Conservation (phyloP, 1,140 invertebrate genomes). For the Linepithema humile region DNA sequence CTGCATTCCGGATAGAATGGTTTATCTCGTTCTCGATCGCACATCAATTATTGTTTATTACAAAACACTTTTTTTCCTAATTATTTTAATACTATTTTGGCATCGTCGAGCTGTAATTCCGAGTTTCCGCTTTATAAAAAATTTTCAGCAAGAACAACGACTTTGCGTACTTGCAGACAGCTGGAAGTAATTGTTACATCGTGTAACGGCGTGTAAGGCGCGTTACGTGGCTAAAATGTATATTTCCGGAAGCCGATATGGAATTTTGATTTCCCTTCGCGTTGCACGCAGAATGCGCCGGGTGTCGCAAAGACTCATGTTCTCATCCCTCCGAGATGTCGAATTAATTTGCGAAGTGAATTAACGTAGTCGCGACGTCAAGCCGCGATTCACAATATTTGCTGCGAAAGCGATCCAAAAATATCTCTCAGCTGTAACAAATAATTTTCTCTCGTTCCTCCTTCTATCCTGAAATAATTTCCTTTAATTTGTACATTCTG, state of each 20-base stretch:
- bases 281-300: neutral
- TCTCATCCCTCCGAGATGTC: neutral
- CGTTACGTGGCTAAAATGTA: slow-evolving; percentile 28
- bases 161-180: slow-evolving; percentile 31
- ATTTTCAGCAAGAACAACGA: slow-evolving; percentile 61
- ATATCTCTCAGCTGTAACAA: neutral
- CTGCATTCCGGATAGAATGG: slow-evolving; percentile 17
- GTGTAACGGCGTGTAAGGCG: slow-evolving; percentile 8
- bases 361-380: neutral
- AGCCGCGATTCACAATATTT: neutral
- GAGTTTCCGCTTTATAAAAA: slow-evolving; percentile 69
- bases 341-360: neutral
- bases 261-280: slow-evolving; percentile 46
- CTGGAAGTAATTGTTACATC: slow-evolving; percentile 44
- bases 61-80: slow-evolving; percentile 71
- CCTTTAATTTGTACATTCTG: too few species aligned
- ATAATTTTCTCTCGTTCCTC: too few species aligned
- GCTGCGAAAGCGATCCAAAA: neutral
- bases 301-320: neutral
- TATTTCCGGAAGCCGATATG: slow-evolving; percentile 34
- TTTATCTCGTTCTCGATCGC: slow-evolving; percentile 53
- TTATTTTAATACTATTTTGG: slow-evolving; percentile 84
- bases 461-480: too few species aligned
- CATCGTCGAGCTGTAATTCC: slow-evolving; percentile 79
- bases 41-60: slow-evolving; percentile 44